Evolutionary conservation across 2,113 vertebrate species (phyloP).

Genomic region (Cheirogaleus medius): DNA sequence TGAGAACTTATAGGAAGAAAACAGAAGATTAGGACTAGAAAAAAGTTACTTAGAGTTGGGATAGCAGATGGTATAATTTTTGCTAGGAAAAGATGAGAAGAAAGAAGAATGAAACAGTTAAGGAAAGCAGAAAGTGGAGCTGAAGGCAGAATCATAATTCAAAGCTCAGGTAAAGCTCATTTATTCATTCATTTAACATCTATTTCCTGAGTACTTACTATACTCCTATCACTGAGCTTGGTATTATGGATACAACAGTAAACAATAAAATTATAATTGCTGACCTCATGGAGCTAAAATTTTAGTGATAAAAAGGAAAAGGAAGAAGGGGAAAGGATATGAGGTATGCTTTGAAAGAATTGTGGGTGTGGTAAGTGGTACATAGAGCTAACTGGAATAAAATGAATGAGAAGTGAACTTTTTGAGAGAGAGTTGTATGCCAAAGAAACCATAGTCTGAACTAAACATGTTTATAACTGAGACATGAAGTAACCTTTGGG

Average conservation of each 20-base stretch:
- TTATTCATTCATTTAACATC: background rate
- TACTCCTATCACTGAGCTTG: background rate
- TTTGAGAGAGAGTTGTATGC: background rate
- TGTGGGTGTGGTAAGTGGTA: background rate
- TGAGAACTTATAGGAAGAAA: conserved; percentile 2
- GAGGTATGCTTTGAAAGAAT: background rate
- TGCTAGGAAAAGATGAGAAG: background rate
- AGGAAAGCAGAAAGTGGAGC: background rate
- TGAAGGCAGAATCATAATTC: background rate
- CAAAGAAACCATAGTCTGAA: background rate
- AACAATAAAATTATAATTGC: background rate
- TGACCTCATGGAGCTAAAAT: background rate
- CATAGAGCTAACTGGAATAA: background rate
- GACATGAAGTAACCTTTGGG: background rate
- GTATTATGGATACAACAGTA: background rate
- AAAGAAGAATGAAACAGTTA: background rate
- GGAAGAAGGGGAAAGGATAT: background rate
- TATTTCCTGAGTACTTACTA: background rate
- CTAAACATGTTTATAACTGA: background rate
- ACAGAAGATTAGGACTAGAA: background rate
- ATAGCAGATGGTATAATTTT: background rate
- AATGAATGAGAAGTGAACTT: background rate
- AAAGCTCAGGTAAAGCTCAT: background rate
- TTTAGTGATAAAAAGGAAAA: background rate
- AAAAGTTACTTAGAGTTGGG: background rate